Evolutionary conservation across 2,797 vertebrate species (phyloP).

Genomic region (Pseudocheirus occidentalis): DNA sequence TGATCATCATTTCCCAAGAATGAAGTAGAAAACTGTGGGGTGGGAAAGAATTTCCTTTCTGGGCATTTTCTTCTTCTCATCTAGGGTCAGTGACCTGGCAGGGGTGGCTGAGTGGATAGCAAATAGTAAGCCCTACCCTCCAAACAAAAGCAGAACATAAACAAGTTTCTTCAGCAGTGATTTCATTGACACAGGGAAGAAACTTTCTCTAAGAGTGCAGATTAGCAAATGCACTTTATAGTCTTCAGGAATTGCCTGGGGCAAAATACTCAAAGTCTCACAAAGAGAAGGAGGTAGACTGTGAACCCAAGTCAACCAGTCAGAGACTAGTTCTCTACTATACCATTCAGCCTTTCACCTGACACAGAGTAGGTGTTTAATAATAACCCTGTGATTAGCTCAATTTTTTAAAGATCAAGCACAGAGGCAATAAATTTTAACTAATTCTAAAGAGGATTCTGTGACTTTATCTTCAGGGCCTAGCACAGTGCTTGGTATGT

Average conservation of each 20-base stretch:
- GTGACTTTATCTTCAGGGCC: too few relatives aligned
- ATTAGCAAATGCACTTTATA: neutral
- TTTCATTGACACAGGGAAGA: neutral
- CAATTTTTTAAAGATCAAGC: too few relatives aligned
- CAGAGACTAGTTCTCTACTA: neutral
- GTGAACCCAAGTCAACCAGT: neutral
- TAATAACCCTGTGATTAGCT: neutral
- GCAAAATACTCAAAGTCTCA: neutral
- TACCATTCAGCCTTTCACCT: neutral
- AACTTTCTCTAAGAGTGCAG: neutral
- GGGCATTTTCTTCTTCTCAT: neutral
- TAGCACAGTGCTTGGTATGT: too few relatives aligned
- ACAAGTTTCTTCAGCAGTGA: neutral
- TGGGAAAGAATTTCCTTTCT: neutral
- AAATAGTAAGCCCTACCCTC: neutral
- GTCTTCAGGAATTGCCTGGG: neutral
- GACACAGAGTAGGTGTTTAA: neutral
- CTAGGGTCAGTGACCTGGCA: neutral
- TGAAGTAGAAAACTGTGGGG: neutral
- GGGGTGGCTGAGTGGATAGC: neutral
- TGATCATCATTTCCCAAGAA: neutral
- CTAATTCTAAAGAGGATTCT: too few relatives aligned
- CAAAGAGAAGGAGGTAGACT: neutral
- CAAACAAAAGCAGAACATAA: neutral
- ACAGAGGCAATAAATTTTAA: too few relatives aligned